Percentiles rank a stretch among this genome's conserved stretches.
Evolutionary conservation across 1,140 invertebrate species (phyloP).

Genomic region (Planococcus citri): DNA sequence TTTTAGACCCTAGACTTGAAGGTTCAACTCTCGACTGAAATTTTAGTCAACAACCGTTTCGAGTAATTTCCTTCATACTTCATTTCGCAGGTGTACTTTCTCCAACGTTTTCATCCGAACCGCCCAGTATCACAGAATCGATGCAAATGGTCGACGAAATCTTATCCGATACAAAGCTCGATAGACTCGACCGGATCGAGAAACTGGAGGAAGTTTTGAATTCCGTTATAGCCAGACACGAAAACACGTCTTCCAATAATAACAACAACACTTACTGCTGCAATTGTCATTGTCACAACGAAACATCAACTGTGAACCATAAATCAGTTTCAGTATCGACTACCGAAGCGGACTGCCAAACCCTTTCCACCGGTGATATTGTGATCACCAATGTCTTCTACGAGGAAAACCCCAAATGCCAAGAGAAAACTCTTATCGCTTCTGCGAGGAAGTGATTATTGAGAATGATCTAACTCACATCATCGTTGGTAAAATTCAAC

Average conservation of each 20-base stretch:
- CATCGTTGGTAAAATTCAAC: no score
- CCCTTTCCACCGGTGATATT: conserved; percentile 79
- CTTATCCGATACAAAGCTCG: conserved; percentile 66
- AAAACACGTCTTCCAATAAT: conserved; percentile 1
- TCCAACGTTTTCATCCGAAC: conserved; percentile 41
- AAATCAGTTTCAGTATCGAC: background rate
- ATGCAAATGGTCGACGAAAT: conserved; percentile 82
- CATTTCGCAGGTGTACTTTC: background rate
- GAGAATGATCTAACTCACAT: no score
- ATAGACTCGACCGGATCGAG: conserved; percentile 74
- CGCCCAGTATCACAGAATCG: conserved; percentile 77
- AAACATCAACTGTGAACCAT: background rate
- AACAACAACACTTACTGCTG: background rate
- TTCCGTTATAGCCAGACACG: background rate
- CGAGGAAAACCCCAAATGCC: conserved; percentile 41
- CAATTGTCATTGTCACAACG: background rate
- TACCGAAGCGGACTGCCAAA: conserved; percentile 54
- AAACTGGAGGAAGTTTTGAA: conserved; percentile 67
- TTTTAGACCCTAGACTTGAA: no score
- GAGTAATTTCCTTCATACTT: no score
- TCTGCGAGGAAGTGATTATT: background rate
- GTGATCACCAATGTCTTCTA: conserved; percentile 82
- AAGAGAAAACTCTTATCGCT: conserved; percentile 22
- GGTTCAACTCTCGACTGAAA: no score
- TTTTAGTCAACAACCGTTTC: no score